These are phyloP conservation scores for Conus canariensis DNA, from an alignment of 2,888 invertebrate genomes.

Conservation along the genomic window DNA sequence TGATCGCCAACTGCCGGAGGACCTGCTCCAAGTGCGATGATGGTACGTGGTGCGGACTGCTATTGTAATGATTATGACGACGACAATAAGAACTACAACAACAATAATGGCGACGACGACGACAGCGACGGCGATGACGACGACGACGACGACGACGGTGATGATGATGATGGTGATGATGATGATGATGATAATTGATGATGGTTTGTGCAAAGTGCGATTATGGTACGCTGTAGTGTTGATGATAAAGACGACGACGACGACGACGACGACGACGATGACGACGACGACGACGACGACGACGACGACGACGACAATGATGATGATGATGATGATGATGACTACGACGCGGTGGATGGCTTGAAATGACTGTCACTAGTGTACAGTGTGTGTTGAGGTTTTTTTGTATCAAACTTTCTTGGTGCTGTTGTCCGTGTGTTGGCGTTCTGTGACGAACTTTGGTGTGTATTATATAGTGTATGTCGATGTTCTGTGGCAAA, in stretches of 20 bases:
- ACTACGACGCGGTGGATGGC: too few relatives aligned
- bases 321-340: too few relatives aligned
- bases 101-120: neutral
- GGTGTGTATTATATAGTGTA: too few relatives aligned
- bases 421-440: too few relatives aligned
- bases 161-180: constrained; percentile 17
- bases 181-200: neutral
- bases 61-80: neutral
- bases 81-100: neutral
- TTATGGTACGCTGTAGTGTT: too few relatives aligned
- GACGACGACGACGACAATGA: too few relatives aligned
- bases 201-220: neutral
- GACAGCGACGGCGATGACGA: neutral
- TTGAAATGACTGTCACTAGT: too few relatives aligned
- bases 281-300: neutral
- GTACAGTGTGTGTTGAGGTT: too few relatives aligned
- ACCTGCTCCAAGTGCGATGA: constrained; percentile 66
- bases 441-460: too few relatives aligned
- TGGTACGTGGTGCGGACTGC: constrained; percentile 25
- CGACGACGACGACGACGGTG: neutral
- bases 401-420: too few relatives aligned
- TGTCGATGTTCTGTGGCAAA: too few relatives aligned
- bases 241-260: neutral
- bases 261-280: too few relatives aligned
- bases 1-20: constrained; percentile 69